These are phyloP conservation scores for Pterocles burchelli DNA, from an alignment of 2,113 vertebrate genomes.

Conservation along the genomic window DNA sequence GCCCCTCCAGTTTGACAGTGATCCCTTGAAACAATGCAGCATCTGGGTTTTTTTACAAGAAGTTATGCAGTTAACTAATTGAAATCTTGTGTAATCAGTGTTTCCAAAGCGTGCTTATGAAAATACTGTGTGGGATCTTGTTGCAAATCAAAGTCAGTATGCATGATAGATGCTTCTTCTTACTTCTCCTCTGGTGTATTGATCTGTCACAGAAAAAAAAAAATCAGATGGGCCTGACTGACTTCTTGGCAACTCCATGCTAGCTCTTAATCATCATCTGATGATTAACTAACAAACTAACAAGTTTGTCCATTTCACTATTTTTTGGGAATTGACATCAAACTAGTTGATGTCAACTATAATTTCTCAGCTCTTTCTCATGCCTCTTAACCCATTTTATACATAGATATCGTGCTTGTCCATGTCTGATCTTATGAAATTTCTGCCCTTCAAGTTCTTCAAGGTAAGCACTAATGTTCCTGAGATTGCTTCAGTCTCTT, in stretches of 20 bases:
- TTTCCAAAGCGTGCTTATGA: constrained; percentile 38
- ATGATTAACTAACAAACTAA: background rate
- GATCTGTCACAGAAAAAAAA: background rate
- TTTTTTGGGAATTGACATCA: background rate
- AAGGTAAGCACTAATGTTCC: constrained; percentile 34
- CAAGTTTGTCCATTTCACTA: background rate
- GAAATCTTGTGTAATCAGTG: constrained; percentile 15
- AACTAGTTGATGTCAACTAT: background rate
- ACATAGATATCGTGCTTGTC: background rate
- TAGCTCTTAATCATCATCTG: background rate
- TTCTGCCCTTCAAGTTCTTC: constrained; percentile 29
- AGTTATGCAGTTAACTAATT: background rate
- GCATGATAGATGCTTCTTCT: background rate
- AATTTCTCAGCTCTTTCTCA: constrained; percentile 1
- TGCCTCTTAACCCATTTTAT: background rate
- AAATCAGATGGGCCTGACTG: background rate
- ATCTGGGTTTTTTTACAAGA: background rate
- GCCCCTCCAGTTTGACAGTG: background rate
- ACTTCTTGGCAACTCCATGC: background rate
- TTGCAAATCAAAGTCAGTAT: background rate
- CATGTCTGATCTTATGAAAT: constrained; percentile 35
- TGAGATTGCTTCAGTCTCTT: constrained; percentile 36
- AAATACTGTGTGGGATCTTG: background rate
- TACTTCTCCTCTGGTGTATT: background rate
- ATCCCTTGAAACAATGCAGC: background rate